phyloP scores from a whole-genome alignment of 2,797 vertebrate genomes.

The Luscinia luscinia region DNA sequence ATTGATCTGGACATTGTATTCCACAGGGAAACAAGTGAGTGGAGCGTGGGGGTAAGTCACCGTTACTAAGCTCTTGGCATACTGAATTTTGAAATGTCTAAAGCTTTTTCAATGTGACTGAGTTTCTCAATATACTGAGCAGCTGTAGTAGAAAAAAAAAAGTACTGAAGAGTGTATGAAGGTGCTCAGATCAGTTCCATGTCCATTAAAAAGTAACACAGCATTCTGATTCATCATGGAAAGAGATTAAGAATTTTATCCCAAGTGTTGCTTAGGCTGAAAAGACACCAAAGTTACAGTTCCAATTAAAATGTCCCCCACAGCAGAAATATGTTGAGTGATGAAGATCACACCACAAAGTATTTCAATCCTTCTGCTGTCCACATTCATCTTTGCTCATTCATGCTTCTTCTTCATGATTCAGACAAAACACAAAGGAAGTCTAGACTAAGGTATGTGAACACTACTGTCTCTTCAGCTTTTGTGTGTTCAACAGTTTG shows the following conservation, averaged over 20 bases:
- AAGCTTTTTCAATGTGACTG: not conserved
- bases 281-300: not conserved
- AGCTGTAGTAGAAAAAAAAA: not conserved
- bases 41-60: not conserved
- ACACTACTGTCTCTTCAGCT: not conserved
- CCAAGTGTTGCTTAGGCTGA: not conserved
- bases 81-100: not conserved
- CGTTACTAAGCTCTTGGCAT: not conserved
- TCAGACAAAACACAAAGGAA: not conserved
- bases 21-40: not conserved
- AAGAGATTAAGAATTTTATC: not conserved
- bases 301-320: not conserved
- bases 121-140: not conserved
- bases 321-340: not conserved
- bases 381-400: not conserved
- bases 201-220: not conserved
- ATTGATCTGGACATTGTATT: not conserved
- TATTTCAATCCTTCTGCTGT: not conserved
- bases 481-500: not conserved
- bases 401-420: not conserved
- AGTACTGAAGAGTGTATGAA: not conserved
- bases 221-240: not conserved
- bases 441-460: slow-evolving; percentile 3
- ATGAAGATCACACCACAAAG: not conserved
- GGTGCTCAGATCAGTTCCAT: not conserved